A percentile compares a stretch with the other conserved stretches of the same genome.
These are phyloP conservation scores for Eilema caniola DNA, from an alignment of 2,888 invertebrate genomes.

Conservation along the genomic window DNA sequence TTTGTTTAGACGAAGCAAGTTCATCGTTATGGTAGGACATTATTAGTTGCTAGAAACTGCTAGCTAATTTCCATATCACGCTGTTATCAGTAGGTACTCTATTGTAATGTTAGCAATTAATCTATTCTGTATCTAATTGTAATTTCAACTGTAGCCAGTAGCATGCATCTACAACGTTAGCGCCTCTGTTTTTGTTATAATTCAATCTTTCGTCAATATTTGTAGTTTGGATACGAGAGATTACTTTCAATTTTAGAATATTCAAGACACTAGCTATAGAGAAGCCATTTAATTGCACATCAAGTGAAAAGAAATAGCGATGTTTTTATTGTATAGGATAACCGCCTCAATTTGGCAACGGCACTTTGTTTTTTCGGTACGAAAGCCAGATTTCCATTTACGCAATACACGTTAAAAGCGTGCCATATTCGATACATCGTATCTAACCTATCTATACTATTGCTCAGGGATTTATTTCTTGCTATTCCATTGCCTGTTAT, in stretches of 20 bases:
- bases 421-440: slow-evolving; percentile 65
- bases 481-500: background rate
- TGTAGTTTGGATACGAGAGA: too few relatives aligned
- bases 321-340: slow-evolving; percentile 37
- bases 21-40: background rate
- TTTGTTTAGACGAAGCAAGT: background rate
- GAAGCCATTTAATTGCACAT: too few relatives aligned
- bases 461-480: slow-evolving; percentile 37
- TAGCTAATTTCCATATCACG: too few relatives aligned
- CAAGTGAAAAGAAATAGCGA: background rate
- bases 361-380: slow-evolving; percentile 59
- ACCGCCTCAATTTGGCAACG: slow-evolving; percentile 57
- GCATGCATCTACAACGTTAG: background rate
- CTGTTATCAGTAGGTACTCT: too few relatives aligned
- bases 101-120: too few relatives aligned
- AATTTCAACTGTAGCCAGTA: background rate
- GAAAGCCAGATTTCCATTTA: slow-evolving; percentile 70
- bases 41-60: too few relatives aligned
- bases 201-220: background rate
- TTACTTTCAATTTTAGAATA: too few relatives aligned
- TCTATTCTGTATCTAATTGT: too few relatives aligned
- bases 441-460: slow-evolving; percentile 68
- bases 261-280: too few relatives aligned
- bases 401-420: slow-evolving; percentile 73
- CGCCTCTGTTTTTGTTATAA: background rate